Evolutionary conservation across 92 coral and sea anemone species (phyloP), one percentile per base, ranked within the genome.

Genomic region (Umimayanthus kanabou): DNA sequence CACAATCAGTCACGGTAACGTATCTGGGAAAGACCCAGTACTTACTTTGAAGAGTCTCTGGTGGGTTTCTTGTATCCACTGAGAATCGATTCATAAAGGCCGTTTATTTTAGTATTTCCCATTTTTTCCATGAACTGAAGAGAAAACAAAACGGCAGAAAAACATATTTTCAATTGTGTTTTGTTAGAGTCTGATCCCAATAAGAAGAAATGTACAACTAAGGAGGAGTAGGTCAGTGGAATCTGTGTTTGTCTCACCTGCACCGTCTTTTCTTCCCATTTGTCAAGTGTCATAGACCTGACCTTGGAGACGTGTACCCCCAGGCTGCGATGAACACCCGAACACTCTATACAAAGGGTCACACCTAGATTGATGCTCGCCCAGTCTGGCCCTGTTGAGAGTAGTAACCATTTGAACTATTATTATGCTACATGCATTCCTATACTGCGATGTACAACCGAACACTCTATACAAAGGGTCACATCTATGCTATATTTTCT

Each of bases 291-390:
- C 23, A 97, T 77, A 0, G 99, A 97, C 9, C 99, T 91, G 64
- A 97, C 99, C 90, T 97, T 97, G 45, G 99, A 97, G 78, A 97
- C 96, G 26, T 97, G 99, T 13, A 97, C 99, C 22, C 99, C 99
- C 80, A 97, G 88, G 86, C 97, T 92, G 29, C 99, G 96, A 90
- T 97, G 99, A 5, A 97, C 96, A 69, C 99, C 99, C 11, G 99
- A 97, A 88, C 99, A 97, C 91, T 97, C 98, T 81, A 97, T 97
- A 79, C 99, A 97, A 77, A 97, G 81, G 11, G 94, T 90, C 53
- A 92, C 88, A n/a, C 99, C 99, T 1, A 97, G 81, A 80, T 97
- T 97, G 64, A 97, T 97, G 76, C 99, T 97, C 47, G 99, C 97
- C 99, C 99, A 97, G 92, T 97, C 99, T 37, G 99, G 99, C 43